Conservation (phyloP, 1,140 invertebrate genomes). For the Bombus superbus region DNA sequence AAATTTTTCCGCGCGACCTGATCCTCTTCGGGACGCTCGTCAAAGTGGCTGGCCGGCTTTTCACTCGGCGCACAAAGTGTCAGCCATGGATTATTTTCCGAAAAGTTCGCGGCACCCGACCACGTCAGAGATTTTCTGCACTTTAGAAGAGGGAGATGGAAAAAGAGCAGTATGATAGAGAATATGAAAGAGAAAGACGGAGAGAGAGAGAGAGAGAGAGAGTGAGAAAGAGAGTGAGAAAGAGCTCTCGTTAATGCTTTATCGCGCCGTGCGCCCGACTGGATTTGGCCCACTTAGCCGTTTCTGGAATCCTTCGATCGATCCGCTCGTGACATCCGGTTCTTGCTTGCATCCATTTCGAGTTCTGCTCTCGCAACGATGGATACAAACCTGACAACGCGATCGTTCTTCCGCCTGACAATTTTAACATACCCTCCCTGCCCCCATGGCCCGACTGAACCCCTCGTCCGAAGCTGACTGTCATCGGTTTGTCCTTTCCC, state of each 20-base stretch:
- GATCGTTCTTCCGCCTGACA: constrained; percentile 42
- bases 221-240: background rate
- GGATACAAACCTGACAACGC: constrained; percentile 25
- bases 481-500: constrained; percentile 2
- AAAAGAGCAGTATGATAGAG: background rate
- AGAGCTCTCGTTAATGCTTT: constrained; percentile 57
- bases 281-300: constrained; percentile 55
- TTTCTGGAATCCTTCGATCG: constrained; percentile 50
- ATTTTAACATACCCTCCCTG: constrained; percentile 43
- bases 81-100: constrained; percentile 51
- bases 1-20: constrained; percentile 52
- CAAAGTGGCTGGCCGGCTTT: constrained; percentile 53
- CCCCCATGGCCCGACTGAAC: background rate
- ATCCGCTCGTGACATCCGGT: constrained; percentile 54
- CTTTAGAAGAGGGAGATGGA: constrained; percentile 11
- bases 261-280: constrained; percentile 52
- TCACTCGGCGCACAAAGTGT: constrained; percentile 45
- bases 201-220: background rate
- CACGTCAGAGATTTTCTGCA: constrained; percentile 38
- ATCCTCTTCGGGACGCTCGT: constrained; percentile 49
- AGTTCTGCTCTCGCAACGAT: constrained; percentile 31
- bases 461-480: background rate
- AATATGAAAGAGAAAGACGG: background rate
- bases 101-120: constrained; percentile 18
- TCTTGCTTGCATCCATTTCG: constrained; percentile 43